A percentile compares a stretch with the other conserved stretches of the same genome.
Evolutionary conservation across 2,113 vertebrate species (phyloP).

Genomic region (Hippolais icterina): DNA sequence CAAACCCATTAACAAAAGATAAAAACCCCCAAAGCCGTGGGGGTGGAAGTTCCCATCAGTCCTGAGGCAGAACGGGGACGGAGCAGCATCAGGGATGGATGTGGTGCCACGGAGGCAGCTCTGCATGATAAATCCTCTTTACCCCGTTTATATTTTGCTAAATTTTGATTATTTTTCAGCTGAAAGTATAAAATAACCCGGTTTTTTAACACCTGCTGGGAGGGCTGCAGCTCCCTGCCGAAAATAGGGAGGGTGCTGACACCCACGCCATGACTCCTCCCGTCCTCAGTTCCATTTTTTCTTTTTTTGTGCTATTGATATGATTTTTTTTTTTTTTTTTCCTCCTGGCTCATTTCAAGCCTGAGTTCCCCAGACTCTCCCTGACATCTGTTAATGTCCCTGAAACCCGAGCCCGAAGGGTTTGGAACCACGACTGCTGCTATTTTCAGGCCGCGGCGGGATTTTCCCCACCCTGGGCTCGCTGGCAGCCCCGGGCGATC

Average conservation of each 20-base stretch:
- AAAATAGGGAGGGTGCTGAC: not conserved
- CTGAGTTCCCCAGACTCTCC: not conserved
- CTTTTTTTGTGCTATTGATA: not conserved
- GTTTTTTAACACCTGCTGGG: rapidly evolving
- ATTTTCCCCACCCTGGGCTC: not conserved
- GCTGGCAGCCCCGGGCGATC: not conserved
- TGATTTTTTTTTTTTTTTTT: not conserved
- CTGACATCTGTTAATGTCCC: conserved; percentile 11
- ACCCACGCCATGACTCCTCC: not conserved
- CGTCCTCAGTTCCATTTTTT: not conserved
- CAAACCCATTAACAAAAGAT: not conserved
- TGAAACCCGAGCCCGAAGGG: not conserved
- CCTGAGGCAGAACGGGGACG: not conserved
- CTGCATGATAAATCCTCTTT: not conserved
- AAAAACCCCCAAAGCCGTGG: rapidly evolving
- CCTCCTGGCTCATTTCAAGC: conserved; percentile 22
- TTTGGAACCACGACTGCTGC: not conserved
- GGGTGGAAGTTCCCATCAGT: not conserved
- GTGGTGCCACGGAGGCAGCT: not conserved
- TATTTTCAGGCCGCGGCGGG: not conserved
- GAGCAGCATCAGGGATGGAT: not conserved
- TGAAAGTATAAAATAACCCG: not conserved
- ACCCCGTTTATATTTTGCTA: not conserved
- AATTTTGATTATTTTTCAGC: not conserved
- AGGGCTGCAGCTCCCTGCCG: rapidly evolving